These are phyloP conservation scores for Chrosomus eos DNA, from an alignment of 2,797 vertebrate genomes.

Conservation along the genomic window DNA sequence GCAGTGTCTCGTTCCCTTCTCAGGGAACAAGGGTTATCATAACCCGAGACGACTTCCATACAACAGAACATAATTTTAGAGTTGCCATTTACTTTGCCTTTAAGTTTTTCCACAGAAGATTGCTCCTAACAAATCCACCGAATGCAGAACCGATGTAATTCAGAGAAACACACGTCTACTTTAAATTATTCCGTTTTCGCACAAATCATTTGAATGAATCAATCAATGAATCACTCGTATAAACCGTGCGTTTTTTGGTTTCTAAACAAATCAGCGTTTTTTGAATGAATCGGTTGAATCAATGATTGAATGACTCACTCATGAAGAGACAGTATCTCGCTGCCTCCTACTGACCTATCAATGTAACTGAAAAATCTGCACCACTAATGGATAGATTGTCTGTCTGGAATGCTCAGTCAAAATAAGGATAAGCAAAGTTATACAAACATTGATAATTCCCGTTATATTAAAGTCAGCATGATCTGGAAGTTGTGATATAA, in stretches of 20 bases:
- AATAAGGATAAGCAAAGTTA: neutral
- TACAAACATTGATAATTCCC: neutral
- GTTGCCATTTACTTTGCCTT: neutral
- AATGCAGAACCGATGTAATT: neutral
- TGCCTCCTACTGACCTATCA: neutral
- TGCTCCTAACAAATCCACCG: neutral
- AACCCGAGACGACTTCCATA: too few relatives aligned
- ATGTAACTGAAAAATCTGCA: neutral
- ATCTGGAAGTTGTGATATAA: neutral
- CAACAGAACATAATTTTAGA: neutral
- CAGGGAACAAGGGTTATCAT: too few relatives aligned
- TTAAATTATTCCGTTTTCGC: neutral
- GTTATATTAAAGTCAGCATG: neutral
- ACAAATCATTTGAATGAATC: neutral
- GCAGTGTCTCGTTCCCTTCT: too few relatives aligned
- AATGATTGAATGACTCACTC: neutral
- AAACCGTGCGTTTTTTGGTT: accelerated
- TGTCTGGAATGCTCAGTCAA: neutral
- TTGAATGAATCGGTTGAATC: neutral
- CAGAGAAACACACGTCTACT: neutral
- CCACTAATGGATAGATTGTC: neutral
- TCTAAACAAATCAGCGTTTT: neutral
- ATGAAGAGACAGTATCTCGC: neutral
- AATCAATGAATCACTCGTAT: neutral
- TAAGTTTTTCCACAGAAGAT: neutral